Evolutionary conservation across 2,797 vertebrate species (phyloP).

Genomic region (Anabacerthia variegaticeps): DNA sequence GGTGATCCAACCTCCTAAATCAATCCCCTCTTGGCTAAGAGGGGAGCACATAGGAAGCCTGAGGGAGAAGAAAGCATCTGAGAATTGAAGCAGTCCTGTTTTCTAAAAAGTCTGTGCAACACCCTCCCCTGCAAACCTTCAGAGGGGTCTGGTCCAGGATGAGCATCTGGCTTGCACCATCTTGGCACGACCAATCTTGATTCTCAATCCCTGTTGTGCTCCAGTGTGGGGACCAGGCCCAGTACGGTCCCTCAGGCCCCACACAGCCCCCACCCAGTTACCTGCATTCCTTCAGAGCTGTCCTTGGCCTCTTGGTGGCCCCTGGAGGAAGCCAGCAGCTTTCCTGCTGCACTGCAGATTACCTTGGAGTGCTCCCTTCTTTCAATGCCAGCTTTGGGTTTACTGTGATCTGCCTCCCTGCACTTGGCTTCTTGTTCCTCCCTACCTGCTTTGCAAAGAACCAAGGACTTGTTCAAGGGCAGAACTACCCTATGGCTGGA

Average conservation of each 20-base stretch:
- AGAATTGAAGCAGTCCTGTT: neutral
- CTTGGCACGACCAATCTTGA: accelerated
- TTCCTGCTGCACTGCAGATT: slow-evolving; percentile 30
- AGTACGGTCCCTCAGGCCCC: accelerated
- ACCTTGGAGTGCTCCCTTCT: neutral
- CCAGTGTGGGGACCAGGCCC: neutral
- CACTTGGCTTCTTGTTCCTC: neutral
- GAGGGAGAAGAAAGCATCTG: neutral
- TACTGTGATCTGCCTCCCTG: neutral
- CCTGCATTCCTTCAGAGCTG: slow-evolving; percentile 24
- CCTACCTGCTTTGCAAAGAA: neutral
- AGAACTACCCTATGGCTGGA: neutral
- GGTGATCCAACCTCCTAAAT: neutral
- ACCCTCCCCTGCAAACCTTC: neutral
- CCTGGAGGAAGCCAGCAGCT: slow-evolving; percentile 38
- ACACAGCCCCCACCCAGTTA: neutral
- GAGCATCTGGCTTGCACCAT: neutral
- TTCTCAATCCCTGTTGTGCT: neutral
- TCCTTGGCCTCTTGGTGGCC: slow-evolving; percentile 18
- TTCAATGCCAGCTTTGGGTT: neutral
- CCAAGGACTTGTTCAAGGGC: neutral
- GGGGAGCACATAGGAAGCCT: neutral
- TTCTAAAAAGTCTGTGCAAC: neutral
- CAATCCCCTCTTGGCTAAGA: neutral
- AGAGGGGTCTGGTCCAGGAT: neutral